phyloP scores from a whole-genome alignment of 1,140 invertebrate genomes.

The Geopemphigus sp. region DNA sequence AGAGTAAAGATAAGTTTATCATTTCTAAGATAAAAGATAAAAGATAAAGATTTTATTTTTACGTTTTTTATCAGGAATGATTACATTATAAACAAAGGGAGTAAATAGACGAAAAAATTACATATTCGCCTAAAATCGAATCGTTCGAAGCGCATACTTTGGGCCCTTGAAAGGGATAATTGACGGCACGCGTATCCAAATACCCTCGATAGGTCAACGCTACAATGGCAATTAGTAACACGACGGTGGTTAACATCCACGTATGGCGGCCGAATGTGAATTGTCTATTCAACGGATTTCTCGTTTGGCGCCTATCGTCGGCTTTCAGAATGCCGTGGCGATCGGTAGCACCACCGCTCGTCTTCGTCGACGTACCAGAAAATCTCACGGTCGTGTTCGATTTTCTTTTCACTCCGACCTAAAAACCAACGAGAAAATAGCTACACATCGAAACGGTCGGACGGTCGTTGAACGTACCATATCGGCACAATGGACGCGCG shows the following conservation, averaged over 20 bases:
- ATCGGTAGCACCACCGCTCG: not conserved
- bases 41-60: too few relatives aligned
- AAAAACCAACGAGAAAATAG: too few relatives aligned
- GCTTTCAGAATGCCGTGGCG: not conserved
- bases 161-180: slow-evolving; percentile 26
- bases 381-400: not conserved
- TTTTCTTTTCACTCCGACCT: not conserved
- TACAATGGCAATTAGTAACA: not conserved
- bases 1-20: too few relatives aligned
- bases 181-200: slow-evolving; percentile 29
- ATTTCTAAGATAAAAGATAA: too few relatives aligned
- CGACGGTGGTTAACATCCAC: not conserved
- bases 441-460: too few relatives aligned
- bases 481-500: too few relatives aligned
- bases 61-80: too few relatives aligned
- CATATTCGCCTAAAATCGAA: not conserved
- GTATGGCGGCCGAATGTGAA: not conserved
- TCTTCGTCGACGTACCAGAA: not conserved
- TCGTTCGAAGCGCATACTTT: slow-evolving; percentile 11
- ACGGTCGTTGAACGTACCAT: too few relatives aligned
- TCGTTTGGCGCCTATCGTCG: not conserved
- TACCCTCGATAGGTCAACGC: slow-evolving; percentile 20
- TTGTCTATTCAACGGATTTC: not conserved
- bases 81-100: too few relatives aligned
- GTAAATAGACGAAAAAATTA: too few relatives aligned